Evolutionary conservation across 2,797 vertebrate genomes (phyloP), one percentile per base, ranked within the genome.

Genomic region (Gila robusta): DNA sequence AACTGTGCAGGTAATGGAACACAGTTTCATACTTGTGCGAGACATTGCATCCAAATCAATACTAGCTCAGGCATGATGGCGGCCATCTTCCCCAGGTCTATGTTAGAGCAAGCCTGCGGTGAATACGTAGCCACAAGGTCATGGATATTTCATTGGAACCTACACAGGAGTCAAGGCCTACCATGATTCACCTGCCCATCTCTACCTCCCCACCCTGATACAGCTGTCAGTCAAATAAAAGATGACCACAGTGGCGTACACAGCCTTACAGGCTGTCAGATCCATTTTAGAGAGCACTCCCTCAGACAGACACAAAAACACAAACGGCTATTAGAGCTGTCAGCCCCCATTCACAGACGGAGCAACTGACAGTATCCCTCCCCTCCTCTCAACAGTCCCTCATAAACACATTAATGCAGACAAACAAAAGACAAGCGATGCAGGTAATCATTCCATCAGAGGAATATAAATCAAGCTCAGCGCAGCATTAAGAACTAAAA

Each of bases 251-350:
- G 83, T 32, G 26, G 77, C 32, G 26, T 54, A 82, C 67, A 76
- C 49, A 76, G 69, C 69, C 82, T 76, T 59, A 82, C 86, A 41
- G 71, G 77, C 79, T 84, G 87, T 90, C 89, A 90, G 26, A 66
- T 89, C 72, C 41, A 66, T 76, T 89, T 90, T 87, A 81, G 59
- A 86, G 62, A 87, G 70, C 74, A 49, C 80, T 79, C 47, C 56
- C 44, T 83, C 70, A 80, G 78, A 79, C 79, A 80, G 59, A 87
- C 67, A 76, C 35, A 85, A 84, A 90, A 80, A 84, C 66, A 85
- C 81, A 87, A 87, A 87, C 83, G 82, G 83, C 83, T 87, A 89
- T 89, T 89, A 87, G 56, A 79, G 41, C 84, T 84, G 78, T 82
- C 89, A 90, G 78, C 59, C 73, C 35, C 23, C 59, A 89, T 88